A percentile compares a stretch with the other conserved stretches of the same genome.
phyloP scores from a whole-genome alignment of 2,888 invertebrate species.

The Chrysomela aeneicollis region DNA sequence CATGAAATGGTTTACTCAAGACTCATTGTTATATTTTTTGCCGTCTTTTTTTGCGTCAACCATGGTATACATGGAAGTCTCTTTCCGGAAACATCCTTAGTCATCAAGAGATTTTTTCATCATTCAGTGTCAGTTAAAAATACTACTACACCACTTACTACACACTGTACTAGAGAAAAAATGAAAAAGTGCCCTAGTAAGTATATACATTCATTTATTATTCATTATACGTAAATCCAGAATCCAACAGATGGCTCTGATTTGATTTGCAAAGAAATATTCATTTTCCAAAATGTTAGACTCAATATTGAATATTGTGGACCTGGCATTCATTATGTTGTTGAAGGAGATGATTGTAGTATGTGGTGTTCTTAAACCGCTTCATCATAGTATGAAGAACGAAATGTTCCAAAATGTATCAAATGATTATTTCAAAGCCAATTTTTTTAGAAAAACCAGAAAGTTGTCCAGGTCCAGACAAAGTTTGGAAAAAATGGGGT shows the following conservation, averaged over 20 bases:
- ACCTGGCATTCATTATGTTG: too few relatives aligned
- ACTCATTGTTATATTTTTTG: neutral
- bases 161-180: neutral
- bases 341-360: too few relatives aligned
- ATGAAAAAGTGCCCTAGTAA: neutral
- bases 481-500: slow-evolving; percentile 8
- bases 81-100: neutral
- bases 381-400: too few relatives aligned
- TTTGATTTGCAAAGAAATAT: too few relatives aligned
- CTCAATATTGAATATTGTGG: too few relatives aligned
- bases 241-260: too few relatives aligned
- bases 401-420: too few relatives aligned
- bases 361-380: too few relatives aligned
- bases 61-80: neutral
- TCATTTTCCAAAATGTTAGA: too few relatives aligned
- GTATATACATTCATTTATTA: neutral
- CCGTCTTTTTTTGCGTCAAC: neutral
- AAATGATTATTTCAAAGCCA: too few relatives aligned
- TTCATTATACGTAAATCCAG: too few relatives aligned
- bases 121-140: neutral
- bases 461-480: neutral
- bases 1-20: neutral
- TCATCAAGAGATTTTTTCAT: neutral
- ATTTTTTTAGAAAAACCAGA: slow-evolving; percentile 7
- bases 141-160: neutral